Conservation (phyloP, 2,888 invertebrate species). For the Pyrrhosoma nymphula region DNA sequence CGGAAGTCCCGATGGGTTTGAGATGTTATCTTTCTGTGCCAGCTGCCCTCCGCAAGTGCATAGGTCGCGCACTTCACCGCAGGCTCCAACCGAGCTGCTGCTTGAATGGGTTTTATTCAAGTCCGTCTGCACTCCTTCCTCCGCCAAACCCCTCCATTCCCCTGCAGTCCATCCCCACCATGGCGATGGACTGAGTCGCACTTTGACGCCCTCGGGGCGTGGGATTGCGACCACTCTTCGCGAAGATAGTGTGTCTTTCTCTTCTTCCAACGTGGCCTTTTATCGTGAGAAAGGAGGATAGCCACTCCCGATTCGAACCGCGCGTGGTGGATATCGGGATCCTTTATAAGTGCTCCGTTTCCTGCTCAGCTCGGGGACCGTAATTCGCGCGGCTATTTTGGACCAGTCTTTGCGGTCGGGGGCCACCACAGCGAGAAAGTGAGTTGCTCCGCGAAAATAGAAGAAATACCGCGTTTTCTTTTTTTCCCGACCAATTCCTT, state of each 20-base stretch:
- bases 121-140: not conserved
- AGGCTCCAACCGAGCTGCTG: not conserved
- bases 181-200: not conserved
- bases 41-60: not conserved
- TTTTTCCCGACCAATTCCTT: not conserved
- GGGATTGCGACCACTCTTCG: not conserved
- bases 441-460: not conserved
- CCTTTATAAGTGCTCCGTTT: not conserved
- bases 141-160: not conserved
- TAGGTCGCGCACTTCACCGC: not conserved
- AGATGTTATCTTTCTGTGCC: not conserved
- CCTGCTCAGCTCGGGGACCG: not conserved
- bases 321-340: not conserved
- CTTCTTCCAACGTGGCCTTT: not conserved
- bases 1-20: not conserved
- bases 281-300: not conserved
- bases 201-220: not conserved
- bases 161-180: not conserved
- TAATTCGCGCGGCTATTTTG: conserved; percentile 9
- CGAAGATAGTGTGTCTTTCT: not conserved
- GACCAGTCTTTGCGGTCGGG: conserved; percentile 3
- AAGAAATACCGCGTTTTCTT: not conserved
- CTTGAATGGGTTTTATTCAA: not conserved
- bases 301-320: not conserved
- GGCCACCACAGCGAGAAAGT: conserved; percentile 2